Evolutionary conservation across 1,140 invertebrate species (phyloP).

Genomic region (Drosophila mauritiana): DNA sequence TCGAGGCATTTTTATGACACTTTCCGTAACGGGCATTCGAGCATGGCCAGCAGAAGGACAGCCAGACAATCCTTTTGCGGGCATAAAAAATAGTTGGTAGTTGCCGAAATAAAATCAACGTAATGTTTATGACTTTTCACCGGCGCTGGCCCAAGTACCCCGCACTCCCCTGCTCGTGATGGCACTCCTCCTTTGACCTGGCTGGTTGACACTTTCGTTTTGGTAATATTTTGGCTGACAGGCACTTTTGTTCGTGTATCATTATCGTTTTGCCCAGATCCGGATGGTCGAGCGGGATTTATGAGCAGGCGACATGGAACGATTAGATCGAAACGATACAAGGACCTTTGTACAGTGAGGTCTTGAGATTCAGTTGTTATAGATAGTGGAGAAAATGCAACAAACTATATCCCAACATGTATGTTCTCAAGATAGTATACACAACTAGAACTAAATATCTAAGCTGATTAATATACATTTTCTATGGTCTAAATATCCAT

Average conservation of each 20-base stretch:
- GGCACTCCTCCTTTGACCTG: conserved; percentile 44
- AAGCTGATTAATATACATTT: not conserved
- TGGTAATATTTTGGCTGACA: conserved; percentile 62
- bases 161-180: conserved; percentile 13
- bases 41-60: conserved; percentile 33
- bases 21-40: conserved; percentile 60
- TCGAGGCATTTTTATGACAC: conserved; percentile 71
- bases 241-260: conserved; percentile 73
- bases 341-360: not conserved
- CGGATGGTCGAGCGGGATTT: conserved; percentile 41
- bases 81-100: conserved; percentile 60
- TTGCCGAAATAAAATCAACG: conserved; percentile 78
- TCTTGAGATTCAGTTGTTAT: conserved; percentile 4
- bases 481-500: not conserved
- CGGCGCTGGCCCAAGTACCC: conserved; percentile 29
- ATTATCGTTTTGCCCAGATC: conserved; percentile 63
- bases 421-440: no score
- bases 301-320: conserved; percentile 52
- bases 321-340: conserved; percentile 41
- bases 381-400: not conserved
- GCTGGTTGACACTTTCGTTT: conserved; percentile 66
- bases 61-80: conserved; percentile 47
- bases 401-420: not conserved
- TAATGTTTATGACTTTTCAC: conserved; percentile 76
- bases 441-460: not conserved